Percentiles rank a stretch among this genome's conserved stretches.
Conservation (phyloP, 2,888 invertebrate genomes). For the Caenorhabditis japonica region DNA sequence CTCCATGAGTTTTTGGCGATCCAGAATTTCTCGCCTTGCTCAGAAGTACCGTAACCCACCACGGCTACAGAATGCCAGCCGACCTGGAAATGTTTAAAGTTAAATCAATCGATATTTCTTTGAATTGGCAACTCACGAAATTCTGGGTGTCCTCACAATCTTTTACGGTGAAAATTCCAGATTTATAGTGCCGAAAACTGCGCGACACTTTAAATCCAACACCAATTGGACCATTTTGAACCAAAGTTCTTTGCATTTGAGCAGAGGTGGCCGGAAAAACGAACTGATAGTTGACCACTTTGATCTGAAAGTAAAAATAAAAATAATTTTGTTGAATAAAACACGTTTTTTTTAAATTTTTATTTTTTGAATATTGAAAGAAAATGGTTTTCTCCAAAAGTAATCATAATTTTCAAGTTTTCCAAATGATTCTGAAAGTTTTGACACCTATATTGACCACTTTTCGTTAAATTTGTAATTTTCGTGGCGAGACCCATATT, state of each 20-base stretch:
- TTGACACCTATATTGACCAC: no score
- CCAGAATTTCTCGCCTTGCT: slow-evolving; percentile 14
- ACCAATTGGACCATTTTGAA: slow-evolving; percentile 9
- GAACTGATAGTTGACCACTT: slow-evolving; percentile 10
- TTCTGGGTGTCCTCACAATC: slow-evolving; percentile 13
- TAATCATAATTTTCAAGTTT: no score
- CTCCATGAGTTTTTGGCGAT: slow-evolving; percentile 37
- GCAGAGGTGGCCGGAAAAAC: slow-evolving; percentile 7
- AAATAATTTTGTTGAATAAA: no score
- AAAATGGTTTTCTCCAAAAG: no score
- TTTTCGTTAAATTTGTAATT: no score
- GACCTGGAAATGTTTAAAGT: not conserved
- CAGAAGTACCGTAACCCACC: slow-evolving; percentile 17
- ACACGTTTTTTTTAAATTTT: no score
- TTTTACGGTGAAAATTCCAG: slow-evolving; percentile 7
- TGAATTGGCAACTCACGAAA: slow-evolving; percentile 9
- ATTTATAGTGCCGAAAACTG: slow-evolving; percentile 27
- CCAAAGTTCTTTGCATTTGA: slow-evolving; percentile 8
- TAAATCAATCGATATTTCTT: not conserved
- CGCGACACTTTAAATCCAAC: slow-evolving; percentile 34
- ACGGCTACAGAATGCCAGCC: slow-evolving; percentile 24
- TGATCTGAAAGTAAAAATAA: no score
- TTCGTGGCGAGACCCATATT: no score
- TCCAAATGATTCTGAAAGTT: no score
- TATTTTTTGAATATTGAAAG: no score